Evolutionary conservation across 2,797 vertebrate species (phyloP).

Genomic region (Enteromius afrohamiltoni): DNA sequence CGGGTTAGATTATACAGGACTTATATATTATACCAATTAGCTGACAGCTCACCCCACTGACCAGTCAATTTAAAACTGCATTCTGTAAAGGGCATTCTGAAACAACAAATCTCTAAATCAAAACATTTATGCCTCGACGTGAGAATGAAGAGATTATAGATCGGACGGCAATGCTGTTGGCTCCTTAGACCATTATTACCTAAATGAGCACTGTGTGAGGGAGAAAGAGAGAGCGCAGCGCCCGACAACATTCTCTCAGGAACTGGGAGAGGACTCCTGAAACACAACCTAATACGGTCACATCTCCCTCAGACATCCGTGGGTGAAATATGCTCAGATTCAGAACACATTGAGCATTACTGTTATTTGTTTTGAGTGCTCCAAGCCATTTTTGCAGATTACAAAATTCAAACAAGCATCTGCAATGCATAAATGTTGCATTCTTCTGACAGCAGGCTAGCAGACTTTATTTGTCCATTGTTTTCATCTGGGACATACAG

Average conservation of each 20-base stretch:
- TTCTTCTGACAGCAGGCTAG: slow-evolving; percentile 16
- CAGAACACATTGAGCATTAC: slow-evolving; percentile 60
- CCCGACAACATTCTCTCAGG: slow-evolving; percentile 7
- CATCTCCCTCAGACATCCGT: slow-evolving; percentile 63
- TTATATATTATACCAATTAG: neutral
- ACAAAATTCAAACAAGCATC: slow-evolving; percentile 51
- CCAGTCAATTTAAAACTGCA: neutral
- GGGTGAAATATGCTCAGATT: slow-evolving; percentile 62
- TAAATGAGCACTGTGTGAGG: slow-evolving; percentile 48
- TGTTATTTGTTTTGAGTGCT: slow-evolving; percentile 62
- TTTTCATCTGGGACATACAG: neutral
- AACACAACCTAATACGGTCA: slow-evolving; percentile 80
- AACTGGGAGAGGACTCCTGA: slow-evolving; percentile 32
- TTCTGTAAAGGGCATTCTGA: slow-evolving; percentile 29
- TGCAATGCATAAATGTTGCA: slow-evolving; percentile 18
- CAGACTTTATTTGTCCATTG: neutral
- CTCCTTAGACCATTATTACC: slow-evolving; percentile 44
- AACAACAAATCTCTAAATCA: slow-evolving; percentile 28
- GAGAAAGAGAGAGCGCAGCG: neutral
- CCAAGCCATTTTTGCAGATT: slow-evolving; percentile 67
- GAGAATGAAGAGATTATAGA: slow-evolving; percentile 21
- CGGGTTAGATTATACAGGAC: neutral
- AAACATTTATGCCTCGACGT: slow-evolving; percentile 40
- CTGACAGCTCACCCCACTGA: neutral
- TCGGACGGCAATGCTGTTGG: slow-evolving; percentile 32